Base-by-base conservation (phyloP, 2,797 vertebrate species). In the Vultur gryphus region DNA sequence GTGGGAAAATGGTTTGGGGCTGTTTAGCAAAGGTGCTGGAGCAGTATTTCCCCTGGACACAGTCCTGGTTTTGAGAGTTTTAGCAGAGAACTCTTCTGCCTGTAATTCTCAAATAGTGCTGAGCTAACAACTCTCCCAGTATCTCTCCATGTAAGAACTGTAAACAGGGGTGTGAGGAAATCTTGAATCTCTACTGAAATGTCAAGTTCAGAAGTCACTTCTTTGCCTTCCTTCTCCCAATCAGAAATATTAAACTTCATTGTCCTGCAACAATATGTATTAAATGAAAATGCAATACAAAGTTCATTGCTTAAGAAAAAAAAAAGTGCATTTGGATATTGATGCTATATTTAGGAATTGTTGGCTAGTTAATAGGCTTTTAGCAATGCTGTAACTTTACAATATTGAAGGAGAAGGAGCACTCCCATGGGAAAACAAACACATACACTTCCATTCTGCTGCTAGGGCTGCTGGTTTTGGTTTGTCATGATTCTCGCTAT, bases 121-220 rank as follows among this genome's bases (percentile, higher is more conserved):
- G 61, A 87, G 37, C 41, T 87, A 33, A 51, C 19, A 66, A 8
- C 13, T 77, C 19, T 41, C 43, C 55, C 9, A 24, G 9, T 19
- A 0, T 26, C 23, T 81, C 16, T 76, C 37, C 4, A 0, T 28
- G 7, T 46, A 39, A 73, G 37, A 35, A 39, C 54, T 54, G 33
- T 10, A 17, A 75, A 28, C 2, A 33, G 13, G 16, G 4, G 1
- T 39, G 5, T 0, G 4, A 49, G 61, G 52, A 71, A 25, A 43
- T 52, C 44, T 79, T 25, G 12, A n/a, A 12, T 31, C 13, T 67
- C 16, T 48, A 5, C 1, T 14, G 24, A 59, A 66, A 39, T 21
- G 19, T 23, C 33, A 18, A 12, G 7, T n/a, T 89, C 29, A 49
- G 58, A 54, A 29, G 44, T 59, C 46, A 24, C 23, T 81, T 65